Evolutionary conservation across 2,113 vertebrate genomes (phyloP), one percentile per base, ranked within the genome.

Genomic region (Chauna torquata): DNA sequence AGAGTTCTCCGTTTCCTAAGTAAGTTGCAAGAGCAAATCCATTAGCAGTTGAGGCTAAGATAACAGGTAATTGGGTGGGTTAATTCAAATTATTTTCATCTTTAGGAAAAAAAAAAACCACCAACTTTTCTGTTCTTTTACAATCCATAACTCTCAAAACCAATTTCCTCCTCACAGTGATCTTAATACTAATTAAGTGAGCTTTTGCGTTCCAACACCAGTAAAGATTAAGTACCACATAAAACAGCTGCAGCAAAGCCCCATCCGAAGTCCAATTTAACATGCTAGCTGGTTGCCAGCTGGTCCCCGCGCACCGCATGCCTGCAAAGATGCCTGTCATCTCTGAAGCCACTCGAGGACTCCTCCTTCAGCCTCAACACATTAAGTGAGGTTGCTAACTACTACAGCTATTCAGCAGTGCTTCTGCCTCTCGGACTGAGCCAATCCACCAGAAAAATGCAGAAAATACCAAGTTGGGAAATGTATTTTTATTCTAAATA

Each of bases 181-280:
- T 70, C 62, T 93, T 74, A 83, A 94, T 72, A 82, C 81, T 92
- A 94, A 94, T 96, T 79, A 96, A 95, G 95, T 61, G 65, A 92
- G 88, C 80, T 83, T 88, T 89, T 95, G 88, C 81, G 72, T 84
- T 89, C 76, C 89, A 89, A 55, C 44, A 54, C 38, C 65, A 82
- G 38, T 36, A 80, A 86, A 89, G 88, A 93, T 84, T 40, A 96
- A 96, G 28, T 16, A 76, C 82, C 81, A 65, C 69, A 68, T 79
- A 84, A 89, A 91, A 50, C 61, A 89, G 57, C 80, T 81, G 68
- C 82, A 88, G 85, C 40, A 13, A 22, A 57, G 71, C 22, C 78
- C 32, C 68, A 71, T 34, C 12, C 14, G 2, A 61, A 24, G 50
- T 23, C 66, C 93, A 74, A 55, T 71, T 91, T 19, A 71, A 70